These are phyloP conservation scores for Oasisia sp. DNA, from an alignment of 2,888 invertebrate species.

Conservation along the genomic window DNA sequence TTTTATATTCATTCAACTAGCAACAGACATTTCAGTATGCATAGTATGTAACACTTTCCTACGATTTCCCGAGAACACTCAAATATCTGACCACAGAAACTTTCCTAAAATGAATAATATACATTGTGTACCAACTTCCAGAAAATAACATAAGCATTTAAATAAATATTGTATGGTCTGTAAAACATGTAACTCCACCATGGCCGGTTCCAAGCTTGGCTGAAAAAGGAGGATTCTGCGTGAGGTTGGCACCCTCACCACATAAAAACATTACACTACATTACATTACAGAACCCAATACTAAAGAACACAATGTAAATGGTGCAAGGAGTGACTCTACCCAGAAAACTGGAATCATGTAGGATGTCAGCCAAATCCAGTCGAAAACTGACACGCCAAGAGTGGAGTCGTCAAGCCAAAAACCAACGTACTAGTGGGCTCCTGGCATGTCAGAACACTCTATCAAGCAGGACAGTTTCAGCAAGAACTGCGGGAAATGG, in stretches of 20 bases:
- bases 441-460: background rate
- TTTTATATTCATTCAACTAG: too few relatives aligned
- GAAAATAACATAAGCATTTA: too few relatives aligned
- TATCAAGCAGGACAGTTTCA: background rate
- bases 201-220: background rate
- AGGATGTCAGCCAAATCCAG: background rate
- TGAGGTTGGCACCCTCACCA: background rate
- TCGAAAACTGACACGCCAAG: background rate
- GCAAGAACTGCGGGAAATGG: too few relatives aligned
- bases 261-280: background rate
- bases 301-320: background rate
- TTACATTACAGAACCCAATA: background rate
- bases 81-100: too few relatives aligned
- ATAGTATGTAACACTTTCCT: too few relatives aligned
- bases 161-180: too few relatives aligned
- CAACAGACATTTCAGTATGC: too few relatives aligned
- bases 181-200: background rate
- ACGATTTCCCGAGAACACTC: too few relatives aligned
- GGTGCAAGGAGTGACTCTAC: background rate
- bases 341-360: background rate
- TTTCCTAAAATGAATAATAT: too few relatives aligned
- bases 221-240: background rate
- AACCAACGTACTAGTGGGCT: background rate
- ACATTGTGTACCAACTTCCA: too few relatives aligned
- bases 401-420: background rate